phyloP scores from a whole-genome alignment of 2,888 invertebrate species.

The Eilema sororculum region DNA sequence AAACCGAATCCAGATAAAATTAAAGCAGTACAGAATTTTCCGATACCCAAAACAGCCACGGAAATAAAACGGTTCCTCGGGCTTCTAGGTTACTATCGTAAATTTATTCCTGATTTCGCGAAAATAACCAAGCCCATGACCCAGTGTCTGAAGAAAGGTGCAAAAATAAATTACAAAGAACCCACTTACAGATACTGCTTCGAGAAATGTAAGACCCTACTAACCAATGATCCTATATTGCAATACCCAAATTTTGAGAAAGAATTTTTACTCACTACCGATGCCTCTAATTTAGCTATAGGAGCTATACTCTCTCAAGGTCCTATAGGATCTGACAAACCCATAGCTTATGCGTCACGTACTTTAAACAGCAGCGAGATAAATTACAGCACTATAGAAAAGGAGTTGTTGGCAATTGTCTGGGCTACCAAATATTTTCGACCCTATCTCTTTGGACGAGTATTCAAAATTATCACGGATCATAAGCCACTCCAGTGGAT shows the following conservation, averaged over 20 bases:
- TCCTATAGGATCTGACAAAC: conserved; percentile 24
- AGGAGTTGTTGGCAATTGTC: conserved; percentile 26
- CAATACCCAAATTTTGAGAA: conserved; percentile 11
- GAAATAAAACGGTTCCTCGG: conserved; percentile 16
- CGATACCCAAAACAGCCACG: conserved; percentile 1
- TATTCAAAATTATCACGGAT: conserved; percentile 27
- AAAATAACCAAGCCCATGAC: not conserved
- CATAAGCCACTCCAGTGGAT: conserved; percentile 13
- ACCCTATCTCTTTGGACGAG: conserved; percentile 28
- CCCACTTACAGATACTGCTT: not conserved
- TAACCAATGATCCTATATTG: not conserved
- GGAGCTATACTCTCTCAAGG: conserved; percentile 32
- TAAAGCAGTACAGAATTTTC: conserved; percentile 6
- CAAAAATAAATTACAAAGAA: not conserved
- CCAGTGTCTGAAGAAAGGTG: not conserved
- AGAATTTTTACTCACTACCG: conserved; percentile 29
- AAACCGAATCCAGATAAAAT: conserved; percentile 20
- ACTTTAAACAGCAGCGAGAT: conserved; percentile 28
- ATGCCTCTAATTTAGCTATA: conserved; percentile 31
- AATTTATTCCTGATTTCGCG: conserved; percentile 7
- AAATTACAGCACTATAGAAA: conserved; percentile 31
- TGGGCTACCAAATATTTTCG: conserved; percentile 18
- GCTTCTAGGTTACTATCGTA: conserved; percentile 12
- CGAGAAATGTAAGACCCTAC: not conserved
- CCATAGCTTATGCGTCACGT: conserved; percentile 31